Conservation (phyloP, 2,888 invertebrate genomes). For the Linnaemya tessellans region DNA sequence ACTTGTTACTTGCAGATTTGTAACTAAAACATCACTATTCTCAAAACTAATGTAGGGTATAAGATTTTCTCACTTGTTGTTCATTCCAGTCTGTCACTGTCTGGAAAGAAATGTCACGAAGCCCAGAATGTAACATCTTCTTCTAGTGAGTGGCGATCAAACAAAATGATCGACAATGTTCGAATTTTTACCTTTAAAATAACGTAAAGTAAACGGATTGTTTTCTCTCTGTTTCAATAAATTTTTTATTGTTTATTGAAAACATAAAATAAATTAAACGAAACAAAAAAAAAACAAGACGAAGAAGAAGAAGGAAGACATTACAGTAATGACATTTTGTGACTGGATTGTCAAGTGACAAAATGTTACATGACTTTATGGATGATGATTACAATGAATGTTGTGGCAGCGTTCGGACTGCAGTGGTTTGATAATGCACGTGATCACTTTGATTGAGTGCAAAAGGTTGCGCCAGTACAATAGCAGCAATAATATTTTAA, state of each 20-base stretch:
- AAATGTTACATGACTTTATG: conserved; percentile 73
- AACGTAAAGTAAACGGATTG: conserved; percentile 26
- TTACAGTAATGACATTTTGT: conserved; percentile 71
- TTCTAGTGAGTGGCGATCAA: conserved; percentile 61
- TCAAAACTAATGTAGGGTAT: conserved; percentile 4
- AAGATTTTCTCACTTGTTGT: neutral
- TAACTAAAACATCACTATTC: too few species aligned
- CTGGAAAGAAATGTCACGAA: conserved; percentile 51
- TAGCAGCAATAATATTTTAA: conserved; percentile 66
- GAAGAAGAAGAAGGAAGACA: conserved; percentile 42
- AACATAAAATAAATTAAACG: neutral
- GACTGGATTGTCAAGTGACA: conserved; percentile 74
- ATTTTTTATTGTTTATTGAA: conserved; percentile 11
- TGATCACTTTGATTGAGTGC: conserved; percentile 66
- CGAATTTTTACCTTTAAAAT: conserved; percentile 55
- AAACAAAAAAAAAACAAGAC: too few species aligned
- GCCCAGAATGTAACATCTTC: conserved; percentile 39
- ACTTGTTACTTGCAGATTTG: too few species aligned
- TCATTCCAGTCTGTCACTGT: conserved; percentile 3
- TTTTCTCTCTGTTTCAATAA: neutral
- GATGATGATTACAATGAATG: conserved; percentile 62
- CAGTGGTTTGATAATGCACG: conserved; percentile 7
- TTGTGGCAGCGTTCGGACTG: conserved; percentile 4
- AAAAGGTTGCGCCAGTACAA: conserved; percentile 67
- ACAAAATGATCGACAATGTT: conserved; percentile 71